Evolutionary conservation across 1,140 invertebrate species (phyloP), one percentile per base, ranked within the genome.

Genomic region (Aporrectodea caliginosa): DNA sequence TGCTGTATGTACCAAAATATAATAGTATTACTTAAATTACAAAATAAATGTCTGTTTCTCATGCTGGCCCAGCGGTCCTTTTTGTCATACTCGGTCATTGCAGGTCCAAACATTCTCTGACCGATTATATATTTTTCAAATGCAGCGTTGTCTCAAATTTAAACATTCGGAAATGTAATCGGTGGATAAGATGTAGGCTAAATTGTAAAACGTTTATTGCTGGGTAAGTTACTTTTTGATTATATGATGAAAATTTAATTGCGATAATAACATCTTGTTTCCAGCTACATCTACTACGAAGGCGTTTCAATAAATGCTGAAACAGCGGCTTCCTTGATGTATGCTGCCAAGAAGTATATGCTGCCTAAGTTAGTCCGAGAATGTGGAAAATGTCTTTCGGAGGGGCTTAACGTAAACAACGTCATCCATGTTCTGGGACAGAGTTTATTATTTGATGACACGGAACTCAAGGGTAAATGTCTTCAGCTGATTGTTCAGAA

Each of bases 271-370:
- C n/a, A n/a, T n/a, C n/a, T n/a, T n/a, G n/a, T n/a, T n/a, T n/a
- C n/a, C n/a, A 75, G 73, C 29, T 75, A 33, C 73, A 75, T 75
- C 1, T 75, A 75, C 73, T 75, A 35, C 32, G 31, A 75, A n/a
- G 73, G 22, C 6, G 43, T 22, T 58, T 6, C 6, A 58, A 22
- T 58, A 12, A 75, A n/a, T 1, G 30, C 6, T 27, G 33, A 33
- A 33, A 35, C 2, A 1, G 43, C 31, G 2, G 29, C 43, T 6
- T 27, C 14, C 2, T 22, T 75, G 33, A 29, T 75, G 73, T 35
- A 27, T 29, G 73, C 27, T 1, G 73, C 73, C 31, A 75, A 75
- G 31, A 75, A 75, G 12, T 75, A 35, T n/a, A 6, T 22, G 6
- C 2, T 75, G 29, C 2, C 73, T 33, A 29, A 27, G 73, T 35